A percentile compares a stretch with the other conserved stretches of the same genome.
Evolutionary conservation across 2,888 invertebrate genomes (phyloP).

Genomic region (Norana najaformis): DNA sequence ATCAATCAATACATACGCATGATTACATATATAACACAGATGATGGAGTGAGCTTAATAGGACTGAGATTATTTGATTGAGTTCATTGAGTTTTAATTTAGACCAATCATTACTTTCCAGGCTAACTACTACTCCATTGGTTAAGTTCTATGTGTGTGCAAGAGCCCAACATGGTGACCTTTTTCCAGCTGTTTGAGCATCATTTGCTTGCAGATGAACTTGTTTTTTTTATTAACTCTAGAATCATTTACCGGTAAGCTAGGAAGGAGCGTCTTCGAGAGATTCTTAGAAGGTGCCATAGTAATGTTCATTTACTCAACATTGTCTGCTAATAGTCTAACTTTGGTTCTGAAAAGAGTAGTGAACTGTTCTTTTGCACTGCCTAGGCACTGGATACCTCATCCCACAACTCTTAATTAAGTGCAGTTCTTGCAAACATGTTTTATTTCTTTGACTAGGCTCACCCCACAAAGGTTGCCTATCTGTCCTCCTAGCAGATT

Average conservation of each 20-base stretch:
- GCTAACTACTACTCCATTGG: too few relatives aligned
- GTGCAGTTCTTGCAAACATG: too few relatives aligned
- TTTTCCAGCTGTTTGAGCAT: constrained; percentile 1
- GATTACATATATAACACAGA: too few relatives aligned
- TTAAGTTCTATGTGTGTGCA: too few relatives aligned
- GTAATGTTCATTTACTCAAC: neutral
- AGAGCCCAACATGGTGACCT: neutral
- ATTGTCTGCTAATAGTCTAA: neutral
- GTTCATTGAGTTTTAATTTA: too few relatives aligned
- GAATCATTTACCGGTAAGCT: neutral
- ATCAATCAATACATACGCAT: too few relatives aligned
- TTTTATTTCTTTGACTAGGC: too few relatives aligned
- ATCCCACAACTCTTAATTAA: too few relatives aligned
- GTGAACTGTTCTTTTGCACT: neutral
- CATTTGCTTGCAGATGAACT: neutral
- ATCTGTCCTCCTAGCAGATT: neutral
- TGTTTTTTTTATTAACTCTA: neutral
- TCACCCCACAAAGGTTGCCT: neutral
- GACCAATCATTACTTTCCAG: too few relatives aligned
- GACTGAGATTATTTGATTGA: too few relatives aligned
- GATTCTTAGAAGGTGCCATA: neutral
- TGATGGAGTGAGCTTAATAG: too few relatives aligned
- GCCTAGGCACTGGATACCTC: too few relatives aligned
- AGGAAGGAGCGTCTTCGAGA: neutral
- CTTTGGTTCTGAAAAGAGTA: neutral